Conservation (phyloP, 2,888 invertebrate species). For the Rhingia campestris region DNA sequence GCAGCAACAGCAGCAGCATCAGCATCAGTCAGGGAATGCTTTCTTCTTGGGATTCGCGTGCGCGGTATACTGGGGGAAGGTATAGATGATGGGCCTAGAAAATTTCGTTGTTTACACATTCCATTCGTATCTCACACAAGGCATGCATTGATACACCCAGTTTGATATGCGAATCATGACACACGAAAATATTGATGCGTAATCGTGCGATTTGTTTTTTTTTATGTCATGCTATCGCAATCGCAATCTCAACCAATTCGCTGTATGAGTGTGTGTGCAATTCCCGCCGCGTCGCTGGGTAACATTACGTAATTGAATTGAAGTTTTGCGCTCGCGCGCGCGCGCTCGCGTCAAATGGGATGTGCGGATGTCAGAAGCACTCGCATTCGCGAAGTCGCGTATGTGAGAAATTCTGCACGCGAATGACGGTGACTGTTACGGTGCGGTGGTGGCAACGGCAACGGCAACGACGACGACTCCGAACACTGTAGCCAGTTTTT, state of each 20-base stretch:
- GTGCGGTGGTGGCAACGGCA: not conserved
- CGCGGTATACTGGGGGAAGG: not conserved
- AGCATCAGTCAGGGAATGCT: not conserved
- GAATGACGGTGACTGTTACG: not conserved
- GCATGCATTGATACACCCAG: not conserved
- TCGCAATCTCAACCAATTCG: not conserved
- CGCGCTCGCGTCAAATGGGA: conserved; percentile 18
- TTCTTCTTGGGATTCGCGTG: conserved; percentile 20
- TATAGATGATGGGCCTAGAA: conserved; percentile 7
- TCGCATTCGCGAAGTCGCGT: not conserved
- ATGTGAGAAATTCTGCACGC: conserved; percentile 23
- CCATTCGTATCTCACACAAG: conserved; percentile 1
- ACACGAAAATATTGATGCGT: not conserved
- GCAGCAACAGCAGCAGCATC: not conserved
- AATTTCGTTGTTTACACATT: conserved; percentile 13
- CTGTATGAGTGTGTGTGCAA: not conserved
- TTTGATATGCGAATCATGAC: not conserved
- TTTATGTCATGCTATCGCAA: not conserved
- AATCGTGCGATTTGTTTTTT: not conserved
- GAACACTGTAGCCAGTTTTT: conserved; percentile 21
- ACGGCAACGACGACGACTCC: not conserved
- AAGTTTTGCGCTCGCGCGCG: conserved; percentile 2
- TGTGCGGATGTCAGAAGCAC: conserved; percentile 27
- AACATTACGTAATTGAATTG: conserved; percentile 25
- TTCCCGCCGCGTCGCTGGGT: too few species aligned